Evolutionary conservation across 2,797 vertebrate species (phyloP), one percentile per base, ranked within the genome.

Genomic region (Ataeniobius toweri): DNA sequence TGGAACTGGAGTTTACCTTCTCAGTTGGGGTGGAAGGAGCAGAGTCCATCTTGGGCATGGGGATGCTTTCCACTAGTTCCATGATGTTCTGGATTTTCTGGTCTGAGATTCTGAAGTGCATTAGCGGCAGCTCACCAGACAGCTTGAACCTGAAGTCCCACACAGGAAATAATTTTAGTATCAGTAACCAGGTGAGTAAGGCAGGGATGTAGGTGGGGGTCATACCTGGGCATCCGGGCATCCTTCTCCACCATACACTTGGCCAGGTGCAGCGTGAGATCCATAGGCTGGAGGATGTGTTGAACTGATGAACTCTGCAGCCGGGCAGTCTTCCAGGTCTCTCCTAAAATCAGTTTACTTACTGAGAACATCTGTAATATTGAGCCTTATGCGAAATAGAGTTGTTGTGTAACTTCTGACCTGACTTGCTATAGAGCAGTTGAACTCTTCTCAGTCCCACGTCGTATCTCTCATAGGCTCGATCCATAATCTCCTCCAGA

Each of bases 241-340:
- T 99, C 98, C 86, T 96, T 97, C 55, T 99, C 98, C 82, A 99
- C 96, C 97, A 99, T 97, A 0, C 97, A 96, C 90, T 98, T 98
- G 77, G 96, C 96, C 80, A 99, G 75, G 80, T 97, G 96, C 18
- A 99, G 83, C 0, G 95, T 96, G 86, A 99, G 94, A 92, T 99
- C 97, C 96, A 99, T 96, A 0, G 98, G 98, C 63, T 96, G 97
- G 18, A 99, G 92, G 79, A 99, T 85, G 85, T 99, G 98, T 73
- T 98, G 94, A 28, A 94, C 70, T 0, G 98, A 98, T 0, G 96
- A 96, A 39, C 87, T 95, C 69, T 97, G 94, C 76, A 95, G 94
- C 73, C 96, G 95, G 59, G 96, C 96, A 0, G 92, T 86, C 88
- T 97, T 96, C 98, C 98, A 99, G 69, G 94, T 92, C 80, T 98